A percentile compares a stretch with the other conserved stretches of the same genome.
These are phyloP conservation scores for Clytia hemisphaerica DNA, from an alignment of 30 jellyfish, hydroid and myxozoan species.

Conservation along the genomic window DNA sequence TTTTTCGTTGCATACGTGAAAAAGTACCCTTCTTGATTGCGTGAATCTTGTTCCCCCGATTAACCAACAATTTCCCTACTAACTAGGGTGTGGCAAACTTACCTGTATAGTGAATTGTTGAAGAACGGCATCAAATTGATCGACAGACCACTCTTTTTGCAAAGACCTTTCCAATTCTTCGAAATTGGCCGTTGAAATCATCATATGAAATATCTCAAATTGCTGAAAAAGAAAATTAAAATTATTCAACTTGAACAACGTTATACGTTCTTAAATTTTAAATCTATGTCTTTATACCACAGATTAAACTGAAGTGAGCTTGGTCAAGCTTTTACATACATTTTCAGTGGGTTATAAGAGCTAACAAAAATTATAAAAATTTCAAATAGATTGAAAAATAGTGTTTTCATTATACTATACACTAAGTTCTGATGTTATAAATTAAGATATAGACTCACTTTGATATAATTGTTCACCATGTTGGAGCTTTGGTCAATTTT, in stretches of 20 bases:
- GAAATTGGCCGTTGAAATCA: constrained; percentile 45
- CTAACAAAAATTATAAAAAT: neutral
- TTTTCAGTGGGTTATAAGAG: too few species aligned
- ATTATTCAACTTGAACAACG: neutral
- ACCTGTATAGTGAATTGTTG: constrained; percentile 68
- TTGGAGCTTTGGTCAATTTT: constrained; percentile 26
- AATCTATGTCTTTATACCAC: too few species aligned
- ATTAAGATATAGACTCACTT: constrained; percentile 5
- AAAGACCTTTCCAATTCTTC: constrained; percentile 39
- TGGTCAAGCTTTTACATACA: too few species aligned
- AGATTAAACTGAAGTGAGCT: neutral
- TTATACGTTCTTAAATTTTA: too few species aligned
- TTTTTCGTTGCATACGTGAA: too few species aligned
- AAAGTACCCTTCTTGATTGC: too few species aligned
- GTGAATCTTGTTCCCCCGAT: too few species aligned
- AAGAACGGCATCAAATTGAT: constrained; percentile 52
- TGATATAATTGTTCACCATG: constrained; percentile 21
- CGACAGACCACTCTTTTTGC: constrained; percentile 45
- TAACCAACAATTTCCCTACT: too few species aligned
- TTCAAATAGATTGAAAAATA: neutral
- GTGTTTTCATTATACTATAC: neutral
- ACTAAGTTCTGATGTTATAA: neutral
- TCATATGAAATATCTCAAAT: constrained; percentile 26
- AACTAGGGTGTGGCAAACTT: neutral
- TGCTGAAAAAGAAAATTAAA: constrained; percentile 12